Conservation (phyloP, 2,797 vertebrate genomes). For the Melopsittacus undulatus region DNA sequence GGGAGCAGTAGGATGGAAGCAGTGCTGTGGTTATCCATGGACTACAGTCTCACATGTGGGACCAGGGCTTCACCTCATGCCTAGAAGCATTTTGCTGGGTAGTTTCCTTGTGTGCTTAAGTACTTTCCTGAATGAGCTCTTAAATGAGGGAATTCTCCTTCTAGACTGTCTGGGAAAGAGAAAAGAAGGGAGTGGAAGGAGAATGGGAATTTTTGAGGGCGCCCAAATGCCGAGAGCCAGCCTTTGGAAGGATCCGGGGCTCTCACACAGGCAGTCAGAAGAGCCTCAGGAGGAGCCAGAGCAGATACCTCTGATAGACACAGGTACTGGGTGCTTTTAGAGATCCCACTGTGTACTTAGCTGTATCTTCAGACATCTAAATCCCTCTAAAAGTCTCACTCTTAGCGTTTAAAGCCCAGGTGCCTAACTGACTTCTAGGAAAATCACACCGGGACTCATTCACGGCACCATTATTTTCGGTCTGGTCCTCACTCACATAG, state of each 20-base stretch:
- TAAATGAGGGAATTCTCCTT: background rate
- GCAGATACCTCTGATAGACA: background rate
- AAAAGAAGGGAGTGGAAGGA: background rate
- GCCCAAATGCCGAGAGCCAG: background rate
- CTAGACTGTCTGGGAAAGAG: background rate
- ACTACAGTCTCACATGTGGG: background rate
- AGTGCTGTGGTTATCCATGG: background rate
- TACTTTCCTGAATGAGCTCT: background rate
- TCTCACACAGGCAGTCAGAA: background rate
- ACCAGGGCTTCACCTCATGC: background rate
- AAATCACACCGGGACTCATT: conserved; percentile 37
- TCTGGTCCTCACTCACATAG: conserved; percentile 9
- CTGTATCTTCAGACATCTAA: conserved; percentile 60
- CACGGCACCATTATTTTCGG: background rate
- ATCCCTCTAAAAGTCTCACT: conserved; percentile 58
- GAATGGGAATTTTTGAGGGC: background rate
- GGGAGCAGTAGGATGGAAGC: background rate
- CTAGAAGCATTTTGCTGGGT: background rate
- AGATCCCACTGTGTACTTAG: conserved; percentile 2
- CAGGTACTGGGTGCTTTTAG: background rate
- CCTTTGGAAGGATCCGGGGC: background rate
- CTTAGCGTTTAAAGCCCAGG: conserved; percentile 57
- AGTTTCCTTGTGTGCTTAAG: background rate
- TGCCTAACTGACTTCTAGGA: conserved; percentile 50
- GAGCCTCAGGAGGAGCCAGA: background rate